phyloP scores from a whole-genome alignment of 2,797 vertebrate species.

The Hyperoplus lanceolatus region DNA sequence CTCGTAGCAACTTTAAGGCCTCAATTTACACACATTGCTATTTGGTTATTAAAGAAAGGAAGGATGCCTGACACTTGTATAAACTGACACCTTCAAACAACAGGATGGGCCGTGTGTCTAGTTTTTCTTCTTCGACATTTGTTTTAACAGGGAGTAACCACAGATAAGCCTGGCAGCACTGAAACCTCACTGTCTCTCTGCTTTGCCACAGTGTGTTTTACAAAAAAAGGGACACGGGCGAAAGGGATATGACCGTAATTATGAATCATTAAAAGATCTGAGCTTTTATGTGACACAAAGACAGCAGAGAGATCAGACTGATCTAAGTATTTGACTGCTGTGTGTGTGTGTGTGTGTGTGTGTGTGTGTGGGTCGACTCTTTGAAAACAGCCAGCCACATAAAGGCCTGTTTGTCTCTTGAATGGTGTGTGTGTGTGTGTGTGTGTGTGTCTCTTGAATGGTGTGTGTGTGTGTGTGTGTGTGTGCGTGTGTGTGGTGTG shows the following conservation, averaged over 20 bases:
- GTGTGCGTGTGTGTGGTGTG: conserved; percentile 28
- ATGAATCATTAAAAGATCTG: neutral
- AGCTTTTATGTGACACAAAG: neutral
- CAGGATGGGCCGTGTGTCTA: conserved; percentile 1
- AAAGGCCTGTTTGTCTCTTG: conserved; percentile 70
- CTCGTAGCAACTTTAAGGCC: too few species aligned
- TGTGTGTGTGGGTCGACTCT: conserved; percentile 41
- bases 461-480: conserved; percentile 14
- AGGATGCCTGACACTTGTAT: too few species aligned
- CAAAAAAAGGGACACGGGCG: neutral
- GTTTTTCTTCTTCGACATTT: conserved; percentile 33
- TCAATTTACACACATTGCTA: neutral
- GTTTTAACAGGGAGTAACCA: conserved; percentile 35
- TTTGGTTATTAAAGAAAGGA: too few species aligned
- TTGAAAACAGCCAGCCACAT: conserved; percentile 55
- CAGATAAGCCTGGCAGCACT: neutral
- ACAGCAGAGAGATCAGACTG: conserved; percentile 11
- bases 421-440: neutral
- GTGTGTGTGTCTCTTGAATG: conserved; percentile 13
- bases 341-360: conserved; percentile 18
- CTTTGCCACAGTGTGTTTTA: neutral
- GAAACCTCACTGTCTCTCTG: neutral
- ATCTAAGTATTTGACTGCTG: conserved; percentile 15
- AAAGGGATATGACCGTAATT: neutral
- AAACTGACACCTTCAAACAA: neutral